Evolutionary conservation across 2,888 invertebrate species (phyloP).

Genomic region (Hesperia comma): DNA sequence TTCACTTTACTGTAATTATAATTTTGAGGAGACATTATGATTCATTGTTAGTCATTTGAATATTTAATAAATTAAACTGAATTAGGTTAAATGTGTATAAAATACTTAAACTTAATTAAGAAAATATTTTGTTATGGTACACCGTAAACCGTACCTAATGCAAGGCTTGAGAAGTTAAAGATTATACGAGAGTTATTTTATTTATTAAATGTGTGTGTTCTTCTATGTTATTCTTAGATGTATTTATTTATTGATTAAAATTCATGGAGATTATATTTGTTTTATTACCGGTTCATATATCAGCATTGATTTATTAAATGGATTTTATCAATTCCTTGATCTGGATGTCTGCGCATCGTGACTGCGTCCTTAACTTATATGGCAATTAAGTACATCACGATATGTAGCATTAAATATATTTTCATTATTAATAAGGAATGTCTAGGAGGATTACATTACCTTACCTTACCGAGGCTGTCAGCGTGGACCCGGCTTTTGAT

Average conservation of each 20-base stretch:
- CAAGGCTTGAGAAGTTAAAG: background rate
- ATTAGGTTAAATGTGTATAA: background rate
- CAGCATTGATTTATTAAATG: conserved; percentile 9
- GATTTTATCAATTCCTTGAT: background rate
- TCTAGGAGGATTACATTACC: too few species aligned
- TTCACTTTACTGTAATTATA: conserved; percentile 1
- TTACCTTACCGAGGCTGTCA: too few species aligned
- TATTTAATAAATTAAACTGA: background rate
- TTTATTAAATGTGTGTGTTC: conserved; percentile 12
- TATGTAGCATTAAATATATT: background rate
- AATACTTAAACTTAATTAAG: background rate
- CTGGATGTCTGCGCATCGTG: background rate
- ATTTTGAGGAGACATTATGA: background rate
- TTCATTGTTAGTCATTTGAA: background rate
- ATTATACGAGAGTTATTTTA: conserved; percentile 6
- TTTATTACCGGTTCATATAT: background rate
- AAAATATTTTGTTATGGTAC: conserved; percentile 4
- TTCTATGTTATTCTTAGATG: background rate
- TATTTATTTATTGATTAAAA: conserved; percentile 20
- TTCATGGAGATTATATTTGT: conserved; percentile 17
- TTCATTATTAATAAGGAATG: too few species aligned
- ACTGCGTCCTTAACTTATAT: background rate
- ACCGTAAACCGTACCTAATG: too few species aligned
- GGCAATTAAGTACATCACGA: background rate
- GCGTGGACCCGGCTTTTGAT: too few species aligned